Evolutionary conservation across 1,140 invertebrate species (phyloP), one percentile per base, ranked within the genome.

Genomic region (Antheraea pernyi): DNA sequence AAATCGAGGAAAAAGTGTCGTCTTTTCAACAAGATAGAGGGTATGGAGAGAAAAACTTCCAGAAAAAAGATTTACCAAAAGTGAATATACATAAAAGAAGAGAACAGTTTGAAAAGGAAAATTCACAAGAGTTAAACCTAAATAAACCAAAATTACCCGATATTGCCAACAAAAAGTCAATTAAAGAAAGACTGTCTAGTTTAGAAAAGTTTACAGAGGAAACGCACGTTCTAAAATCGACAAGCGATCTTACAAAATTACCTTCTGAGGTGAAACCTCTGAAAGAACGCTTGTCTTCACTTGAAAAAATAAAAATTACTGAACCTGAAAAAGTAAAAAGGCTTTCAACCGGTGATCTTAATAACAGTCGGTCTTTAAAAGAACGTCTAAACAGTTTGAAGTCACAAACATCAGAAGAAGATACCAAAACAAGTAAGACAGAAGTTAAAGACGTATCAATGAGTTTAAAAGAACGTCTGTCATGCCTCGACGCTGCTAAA

Each of bases 81-180:
- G 95, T 97, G 7, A 95, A 97, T 82, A 96, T 98, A 71, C 94
- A 95, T 62, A 97, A 97, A 86, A 93, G 96, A 76, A 95, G 96
- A 74, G 96, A 97, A 84, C 94, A 97, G 59, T 97, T 97, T 78
- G 97, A 97, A 85, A 95, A 94, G 75, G 91, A 94, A 81, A 92
- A 83, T 75, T 93, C 87, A 64, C 93, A 86, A 79, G 93, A 92
- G 82, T 70, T 83, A 18, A 91, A 86, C 79, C 86, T 83, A 68
- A 93, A 80, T 64, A 93, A 93, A 83, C 79, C 84, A 73, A 92
- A 90, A 80, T 89, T 93, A 65, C 93, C 93, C 76, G 95, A 96
- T 68, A 94, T 95, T 67, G 83, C 91, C 3, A 94, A 94, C 61
- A 90, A 94, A 59, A 95, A 94, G 81, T 95, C 94, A 18, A 96